Percentiles rank a stretch among this genome's conserved stretches.
phyloP scores from a whole-genome alignment of 2,113 vertebrate species.

The Hirundichthys speculiger region DNA sequence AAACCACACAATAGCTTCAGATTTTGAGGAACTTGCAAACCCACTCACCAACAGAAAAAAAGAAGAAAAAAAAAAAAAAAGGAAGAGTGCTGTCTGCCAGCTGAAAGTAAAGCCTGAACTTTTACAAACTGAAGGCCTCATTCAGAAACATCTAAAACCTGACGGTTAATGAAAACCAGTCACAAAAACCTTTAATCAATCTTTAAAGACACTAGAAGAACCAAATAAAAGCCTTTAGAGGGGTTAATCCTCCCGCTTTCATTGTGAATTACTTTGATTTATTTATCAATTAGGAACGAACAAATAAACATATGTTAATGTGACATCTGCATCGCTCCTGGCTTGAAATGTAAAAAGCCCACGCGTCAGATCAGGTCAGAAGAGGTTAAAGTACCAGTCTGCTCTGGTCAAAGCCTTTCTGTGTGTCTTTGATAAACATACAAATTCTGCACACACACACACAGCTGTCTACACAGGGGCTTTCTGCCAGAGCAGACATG shows the following conservation, averaged over 20 bases:
- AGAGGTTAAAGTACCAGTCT: slow-evolving; percentile 17
- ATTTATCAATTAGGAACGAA: too few species aligned
- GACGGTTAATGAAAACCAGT: too few species aligned
- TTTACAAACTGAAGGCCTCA: background rate
- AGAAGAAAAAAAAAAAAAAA: slow-evolving; percentile 15
- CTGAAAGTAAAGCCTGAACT: slow-evolving; percentile 32
- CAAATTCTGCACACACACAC: slow-evolving; percentile 11
- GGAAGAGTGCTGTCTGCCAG: slow-evolving; percentile 17
- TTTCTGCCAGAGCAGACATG: slow-evolving; percentile 55
- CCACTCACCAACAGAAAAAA: slow-evolving; percentile 37
- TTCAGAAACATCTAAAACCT: too few species aligned
- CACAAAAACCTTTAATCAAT: too few species aligned
- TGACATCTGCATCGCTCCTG: too few species aligned
- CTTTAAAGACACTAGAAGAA: too few species aligned
- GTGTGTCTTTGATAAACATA: slow-evolving; percentile 42
- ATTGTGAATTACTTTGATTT: too few species aligned
- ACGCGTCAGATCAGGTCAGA: too few species aligned
- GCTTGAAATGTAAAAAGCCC: too few species aligned
- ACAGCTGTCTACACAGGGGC: slow-evolving; percentile 25
- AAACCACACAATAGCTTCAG: slow-evolving; percentile 30
- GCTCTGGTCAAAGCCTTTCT: slow-evolving; percentile 45
- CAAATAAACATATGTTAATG: too few species aligned
- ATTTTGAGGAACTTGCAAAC: slow-evolving; percentile 20
- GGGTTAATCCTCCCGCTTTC: too few species aligned
- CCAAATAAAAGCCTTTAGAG: too few species aligned